These are phyloP conservation scores for Oreortyx pictus DNA, from an alignment of 2,797 vertebrate species.

Conservation along the genomic window DNA sequence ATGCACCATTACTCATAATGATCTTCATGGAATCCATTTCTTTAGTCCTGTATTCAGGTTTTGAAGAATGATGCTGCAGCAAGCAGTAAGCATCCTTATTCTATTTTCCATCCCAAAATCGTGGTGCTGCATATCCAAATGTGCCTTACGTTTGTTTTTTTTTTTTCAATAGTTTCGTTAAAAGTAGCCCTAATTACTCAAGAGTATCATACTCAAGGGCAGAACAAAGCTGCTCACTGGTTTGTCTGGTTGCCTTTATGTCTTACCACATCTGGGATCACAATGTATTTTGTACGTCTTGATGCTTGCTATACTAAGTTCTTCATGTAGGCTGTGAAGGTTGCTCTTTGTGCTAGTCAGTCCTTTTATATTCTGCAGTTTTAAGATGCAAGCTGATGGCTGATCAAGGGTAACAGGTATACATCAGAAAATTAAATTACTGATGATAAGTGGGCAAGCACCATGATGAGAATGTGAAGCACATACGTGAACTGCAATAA, in stretches of 20 bases:
- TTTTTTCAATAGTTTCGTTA: background rate
- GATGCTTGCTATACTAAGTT: background rate
- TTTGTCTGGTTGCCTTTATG: slow-evolving; percentile 17
- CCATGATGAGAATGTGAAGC: background rate
- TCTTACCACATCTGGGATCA: background rate
- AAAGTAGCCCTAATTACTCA: background rate
- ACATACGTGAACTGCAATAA: background rate
- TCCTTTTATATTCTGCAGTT: background rate
- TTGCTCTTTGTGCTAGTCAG: background rate
- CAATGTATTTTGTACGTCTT: slow-evolving; percentile 7
- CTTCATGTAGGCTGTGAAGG: background rate
- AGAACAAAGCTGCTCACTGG: background rate
- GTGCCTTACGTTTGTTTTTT: background rate
- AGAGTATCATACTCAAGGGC: background rate
- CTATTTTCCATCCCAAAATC: background rate
- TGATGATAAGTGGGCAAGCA: background rate
- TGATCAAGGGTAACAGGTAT: background rate
- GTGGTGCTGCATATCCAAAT: background rate
- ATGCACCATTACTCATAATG: background rate
- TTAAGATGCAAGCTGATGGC: background rate
- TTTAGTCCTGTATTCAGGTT: background rate
- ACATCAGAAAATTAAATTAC: background rate
- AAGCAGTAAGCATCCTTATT: background rate
- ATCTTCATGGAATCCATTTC: background rate
- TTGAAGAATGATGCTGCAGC: background rate